Conservation (phyloP, 2,797 vertebrate species). For the Chloroceryle inda region DNA sequence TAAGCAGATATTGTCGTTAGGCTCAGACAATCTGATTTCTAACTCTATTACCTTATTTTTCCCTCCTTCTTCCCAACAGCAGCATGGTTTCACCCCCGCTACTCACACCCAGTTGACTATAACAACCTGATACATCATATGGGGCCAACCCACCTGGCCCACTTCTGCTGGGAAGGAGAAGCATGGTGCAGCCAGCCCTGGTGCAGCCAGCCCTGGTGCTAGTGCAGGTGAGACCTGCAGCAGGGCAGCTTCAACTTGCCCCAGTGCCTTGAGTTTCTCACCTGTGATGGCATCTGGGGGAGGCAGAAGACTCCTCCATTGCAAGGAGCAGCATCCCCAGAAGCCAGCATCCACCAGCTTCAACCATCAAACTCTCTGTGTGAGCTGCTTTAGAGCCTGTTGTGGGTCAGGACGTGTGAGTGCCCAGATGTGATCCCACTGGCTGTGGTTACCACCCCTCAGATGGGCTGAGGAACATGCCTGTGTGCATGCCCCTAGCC, state of each 20-base stretch:
- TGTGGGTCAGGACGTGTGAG: neutral
- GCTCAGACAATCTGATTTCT: neutral
- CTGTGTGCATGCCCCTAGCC: rapidly evolving
- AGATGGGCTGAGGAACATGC: neutral
- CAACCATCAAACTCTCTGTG: neutral
- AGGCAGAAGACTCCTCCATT: neutral
- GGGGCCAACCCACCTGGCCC: neutral
- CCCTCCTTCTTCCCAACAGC: neutral
- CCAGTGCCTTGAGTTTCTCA: neutral
- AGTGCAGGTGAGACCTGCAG: neutral
- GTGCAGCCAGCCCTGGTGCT: neutral
- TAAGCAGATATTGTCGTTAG: neutral
- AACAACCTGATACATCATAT: neutral
- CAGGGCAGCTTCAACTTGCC: neutral
- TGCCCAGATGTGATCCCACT: rapidly evolving
- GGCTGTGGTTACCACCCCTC: rapidly evolving
- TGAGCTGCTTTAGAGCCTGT: neutral
- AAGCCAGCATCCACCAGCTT: neutral
- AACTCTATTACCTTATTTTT: neutral
- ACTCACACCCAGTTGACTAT: neutral
- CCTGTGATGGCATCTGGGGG: neutral
- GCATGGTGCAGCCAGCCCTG: neutral
- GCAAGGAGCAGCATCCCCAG: neutral
- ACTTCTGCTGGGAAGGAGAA: neutral
- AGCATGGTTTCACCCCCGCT: neutral